Evolutionary conservation across 2,113 vertebrate species (phyloP), one percentile per base, ranked within the genome.

Genomic region (Athene noctua): DNA sequence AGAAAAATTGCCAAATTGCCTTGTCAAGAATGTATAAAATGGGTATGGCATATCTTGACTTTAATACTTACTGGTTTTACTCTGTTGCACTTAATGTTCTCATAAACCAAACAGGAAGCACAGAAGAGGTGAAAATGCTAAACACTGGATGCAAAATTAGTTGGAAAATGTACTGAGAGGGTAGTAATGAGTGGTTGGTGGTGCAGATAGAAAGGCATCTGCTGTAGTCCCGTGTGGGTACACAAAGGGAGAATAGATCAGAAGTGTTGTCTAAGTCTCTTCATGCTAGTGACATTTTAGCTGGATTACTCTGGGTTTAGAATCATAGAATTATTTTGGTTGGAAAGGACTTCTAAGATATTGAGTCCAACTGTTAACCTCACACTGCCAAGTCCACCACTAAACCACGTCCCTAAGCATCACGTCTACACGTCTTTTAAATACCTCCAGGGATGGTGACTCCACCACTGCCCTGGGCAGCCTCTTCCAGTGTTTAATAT

Each of bases 211-310:
- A 16, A 72, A 8, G 32, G 29, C 32, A 51, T 75, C 44, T 72
- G 47, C 32, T 63, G 14, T 62, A 49, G 47, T 83, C 52, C 57
- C 42, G 4, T 11, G 34, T 54, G 26, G 23, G 5, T 58, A 13
- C 15, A 23, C 15, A 72, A 51, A 87, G 19, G 29, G 9, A 80
- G 29, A 58, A 27, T 5, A 86, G 66, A 26, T 29, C 23, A 34
- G n/a, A 84, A 47, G 26, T n/a, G 27, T 49, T 15, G 8, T 51
- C 29, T n/a, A 32, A 67, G 15, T n/a, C 54, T 29, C 2, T 14
- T 59, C 47, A 3, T 1, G 0, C 14, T 54, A 16, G 7, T 1
- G 2, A 32, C 15, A 8, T 34, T 14, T 71, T 59, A 30, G 25
- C 40, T 78, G 20, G 32, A 19, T 81, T 92, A 55, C 34, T 66